These are phyloP conservation scores for Ariopsis seemanni DNA, from an alignment of 2,113 vertebrate genomes.

Conservation along the genomic window DNA sequence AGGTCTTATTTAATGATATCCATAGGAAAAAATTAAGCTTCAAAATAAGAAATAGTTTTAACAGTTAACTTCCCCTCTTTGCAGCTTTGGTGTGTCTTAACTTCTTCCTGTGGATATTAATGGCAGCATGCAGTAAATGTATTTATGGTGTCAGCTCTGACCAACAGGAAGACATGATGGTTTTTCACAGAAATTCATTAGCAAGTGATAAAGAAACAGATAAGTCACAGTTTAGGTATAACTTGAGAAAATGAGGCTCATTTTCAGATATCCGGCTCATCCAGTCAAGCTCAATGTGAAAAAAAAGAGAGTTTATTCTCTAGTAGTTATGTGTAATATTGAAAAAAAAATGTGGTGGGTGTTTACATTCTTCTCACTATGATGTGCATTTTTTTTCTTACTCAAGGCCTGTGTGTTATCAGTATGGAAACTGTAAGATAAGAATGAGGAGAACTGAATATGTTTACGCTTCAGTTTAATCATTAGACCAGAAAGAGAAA, in stretches of 20 bases:
- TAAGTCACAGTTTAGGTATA: not conserved
- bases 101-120: constrained; percentile 8
- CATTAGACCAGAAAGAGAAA: not conserved
- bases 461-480: not conserved
- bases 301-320: not conserved
- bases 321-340: not conserved
- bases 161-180: constrained; percentile 21
- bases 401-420: not conserved
- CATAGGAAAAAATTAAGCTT: no score
- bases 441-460: not conserved
- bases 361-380: no score
- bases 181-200: constrained; percentile 26
- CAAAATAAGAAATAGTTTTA: not conserved
- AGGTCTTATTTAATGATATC: not conserved
- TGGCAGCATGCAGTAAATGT: constrained; percentile 1
- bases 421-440: not conserved
- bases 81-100: not conserved
- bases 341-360: no score
- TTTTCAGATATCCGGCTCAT: not conserved
- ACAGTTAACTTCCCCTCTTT: not conserved
- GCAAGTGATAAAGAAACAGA: not conserved
- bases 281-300: not conserved
- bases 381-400: not conserved
- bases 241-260: not conserved
- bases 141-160: constrained; percentile 9